Evolutionary conservation across 2,797 vertebrate genomes (phyloP), one percentile per base, ranked within the genome.

Genomic region (Neosilurus mollespiculum): DNA sequence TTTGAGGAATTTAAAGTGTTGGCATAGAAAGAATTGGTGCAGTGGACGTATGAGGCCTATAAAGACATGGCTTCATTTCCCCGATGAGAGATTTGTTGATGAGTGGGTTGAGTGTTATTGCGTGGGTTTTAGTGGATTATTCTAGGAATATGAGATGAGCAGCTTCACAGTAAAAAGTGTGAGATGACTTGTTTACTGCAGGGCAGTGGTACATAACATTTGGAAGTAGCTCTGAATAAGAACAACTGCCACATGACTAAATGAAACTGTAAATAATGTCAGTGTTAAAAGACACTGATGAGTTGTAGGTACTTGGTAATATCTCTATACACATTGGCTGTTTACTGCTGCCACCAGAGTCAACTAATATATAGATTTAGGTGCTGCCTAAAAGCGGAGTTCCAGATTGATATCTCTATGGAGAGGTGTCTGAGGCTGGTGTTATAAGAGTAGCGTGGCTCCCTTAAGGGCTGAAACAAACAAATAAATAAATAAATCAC

Each of bases 281-380:
- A 75, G 62, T 18, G 22, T 75, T 65, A 11, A 66, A 62, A 56
- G 54, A 80, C 37, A 83, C 26, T 81, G 34, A 56, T 26, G n/a
- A 78, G 79, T 49, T 83, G 51, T 65, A 75, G 81, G 84, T 76
- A 79, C 24, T 58, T 61, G 66, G 72, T 86, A 73, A 76, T 76
- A 2, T 59, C 26, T 8, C 73, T 80, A 82, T 37, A 81, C 58
- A 82, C 78, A 70, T 81, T 86, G 84, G 84, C 43, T 85, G 65
- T 66, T 9, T 14, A 30, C 67, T 78, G 78, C 56, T 26, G 56
- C 9, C 67, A 83, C 59, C 77, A 71, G 14, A 62, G 70, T 65
- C 78, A 72, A 83, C 72, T 79, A 79, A 43, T 43, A 43, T 43
- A 43, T 43, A 43, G 37, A 43, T 43, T 43, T 43, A 43, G 37